phyloP scores from a whole-genome alignment of 2,888 invertebrate genomes.

The Petrolisthes manimaculis region DNA sequence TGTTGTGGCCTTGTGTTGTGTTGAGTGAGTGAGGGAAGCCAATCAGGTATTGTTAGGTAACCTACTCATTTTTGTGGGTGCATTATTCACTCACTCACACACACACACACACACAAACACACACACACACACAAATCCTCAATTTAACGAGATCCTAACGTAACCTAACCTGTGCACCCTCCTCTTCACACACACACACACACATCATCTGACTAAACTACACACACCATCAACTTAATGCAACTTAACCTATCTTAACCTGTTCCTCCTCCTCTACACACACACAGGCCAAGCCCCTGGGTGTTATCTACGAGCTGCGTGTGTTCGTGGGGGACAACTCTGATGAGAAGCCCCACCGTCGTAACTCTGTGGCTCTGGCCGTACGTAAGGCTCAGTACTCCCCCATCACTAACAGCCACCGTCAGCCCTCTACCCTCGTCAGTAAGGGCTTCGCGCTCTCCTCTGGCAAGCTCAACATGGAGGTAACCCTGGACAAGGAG shows the following conservation, averaged over 20 bases:
- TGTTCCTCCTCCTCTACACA: neutral
- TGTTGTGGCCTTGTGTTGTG: too few species aligned
- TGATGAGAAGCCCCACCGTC: constrained; percentile 88
- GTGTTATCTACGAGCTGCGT: constrained; percentile 85
- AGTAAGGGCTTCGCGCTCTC: constrained; percentile 74
- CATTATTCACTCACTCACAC: too few species aligned
- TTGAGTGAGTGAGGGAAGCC: too few species aligned
- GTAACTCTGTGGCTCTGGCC: constrained; percentile 69
- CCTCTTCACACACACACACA: neutral
- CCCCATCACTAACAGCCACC: constrained; percentile 77
- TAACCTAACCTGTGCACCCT: too few species aligned
- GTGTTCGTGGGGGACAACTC: constrained; percentile 86
- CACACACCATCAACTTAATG: neutral
- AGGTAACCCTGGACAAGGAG: constrained; percentile 89
- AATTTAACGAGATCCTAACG: too few species aligned
- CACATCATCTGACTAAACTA: neutral
- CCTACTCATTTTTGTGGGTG: too few species aligned
- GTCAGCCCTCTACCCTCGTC: constrained; percentile 90
- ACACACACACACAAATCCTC: neutral
- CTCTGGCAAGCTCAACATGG: constrained; percentile 85
- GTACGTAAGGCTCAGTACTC: constrained; percentile 66
- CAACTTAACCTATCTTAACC: neutral
- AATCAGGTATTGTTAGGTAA: too few species aligned
- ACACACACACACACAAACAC: neutral
- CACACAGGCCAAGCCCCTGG: constrained; percentile 82